Evolutionary conservation across 2,888 invertebrate genomes (phyloP), one percentile per base, ranked within the genome.

Genomic region (Cephus nigrinus): DNA sequence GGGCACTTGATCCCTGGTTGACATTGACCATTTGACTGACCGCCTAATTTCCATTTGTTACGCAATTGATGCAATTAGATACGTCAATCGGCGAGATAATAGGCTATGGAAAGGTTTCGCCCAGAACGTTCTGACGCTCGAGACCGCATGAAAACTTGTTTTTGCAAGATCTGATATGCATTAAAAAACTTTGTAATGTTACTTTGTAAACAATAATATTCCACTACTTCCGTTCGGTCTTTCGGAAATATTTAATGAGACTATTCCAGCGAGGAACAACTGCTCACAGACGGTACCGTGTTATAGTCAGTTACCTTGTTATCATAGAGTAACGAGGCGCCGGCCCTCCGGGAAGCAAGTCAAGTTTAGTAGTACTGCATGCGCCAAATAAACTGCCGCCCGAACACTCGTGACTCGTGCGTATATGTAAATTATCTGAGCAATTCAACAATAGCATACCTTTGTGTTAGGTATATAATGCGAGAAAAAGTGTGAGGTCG

Each of bases 61-160:
- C 82, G 84, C 86, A 87, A 87, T 87, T 84, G 86, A 85, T 85
- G 81, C 86, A 85, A 88, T 87, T 88, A 85, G 82, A 84, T 83
- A 81, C 83, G 83, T 82, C 85, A 84, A 86, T 85, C 80, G 84
- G 72, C 73, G 12, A 33, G 71, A 71, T 31, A 71, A 71, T 31
- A 71, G 71, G 9, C 32, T 71, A 31, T 33, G 71, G 31, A 55
- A 55, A 55, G 55, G 55, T 55, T 55, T 55, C 0, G 55, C 23
- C 55, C 55, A 1, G 5, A 55, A 55, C 40, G 55, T 55, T 23
- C 55, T 9, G 55, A 55, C 23, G 55, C 23, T 23, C 23, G 55
- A 55, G 15, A 55, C 9, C 9, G 2, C 23, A 9, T 23, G 23
- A 55, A 23, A 55, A 55, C 55, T 55, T 55, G 9, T 55, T 55